phyloP scores from a whole-genome alignment of 2,888 invertebrate species.

The Protophormia terraenovae region DNA sequence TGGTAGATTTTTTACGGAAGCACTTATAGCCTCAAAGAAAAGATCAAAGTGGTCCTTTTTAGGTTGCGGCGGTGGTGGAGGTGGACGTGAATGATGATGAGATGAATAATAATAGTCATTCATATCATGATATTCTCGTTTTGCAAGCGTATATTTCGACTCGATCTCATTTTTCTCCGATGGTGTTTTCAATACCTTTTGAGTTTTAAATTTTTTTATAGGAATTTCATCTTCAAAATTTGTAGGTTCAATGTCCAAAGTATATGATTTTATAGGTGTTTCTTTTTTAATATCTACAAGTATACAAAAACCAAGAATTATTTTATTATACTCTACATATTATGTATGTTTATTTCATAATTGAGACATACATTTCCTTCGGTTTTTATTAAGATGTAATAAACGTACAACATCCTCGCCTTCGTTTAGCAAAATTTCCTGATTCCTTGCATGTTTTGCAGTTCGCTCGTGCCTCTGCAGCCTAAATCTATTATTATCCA shows the following conservation, averaged over 20 bases:
- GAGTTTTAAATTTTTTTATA: neutral
- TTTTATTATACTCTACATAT: neutral
- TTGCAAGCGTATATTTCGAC: neutral
- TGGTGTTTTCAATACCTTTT: neutral
- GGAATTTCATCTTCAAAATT: slow-evolving; percentile 6
- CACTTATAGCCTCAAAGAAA: slow-evolving; percentile 77
- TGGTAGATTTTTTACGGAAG: slow-evolving; percentile 75
- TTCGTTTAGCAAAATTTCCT: slow-evolving; percentile 74
- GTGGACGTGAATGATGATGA: neutral
- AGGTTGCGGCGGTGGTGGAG: slow-evolving; percentile 7
- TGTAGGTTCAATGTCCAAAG: neutral
- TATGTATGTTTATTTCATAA: neutral
- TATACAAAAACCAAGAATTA: neutral
- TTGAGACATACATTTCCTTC: slow-evolving; percentile 72
- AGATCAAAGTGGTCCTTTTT: slow-evolving; percentile 74
- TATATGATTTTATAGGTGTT: neutral
- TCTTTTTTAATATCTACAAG: slow-evolving; percentile 38
- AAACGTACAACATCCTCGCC: slow-evolving; percentile 74
- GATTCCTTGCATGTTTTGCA: slow-evolving; percentile 77
- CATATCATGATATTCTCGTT: slow-evolving; percentile 70
- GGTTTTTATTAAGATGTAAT: slow-evolving; percentile 74
- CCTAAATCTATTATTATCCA: slow-evolving; percentile 79
- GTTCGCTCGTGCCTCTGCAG: slow-evolving; percentile 78
- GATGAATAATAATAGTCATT: slow-evolving; percentile 69
- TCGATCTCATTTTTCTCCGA: slow-evolving; percentile 5